phyloP scores from a whole-genome alignment of 2,113 vertebrate genomes.

The Gila orcuttii region DNA sequence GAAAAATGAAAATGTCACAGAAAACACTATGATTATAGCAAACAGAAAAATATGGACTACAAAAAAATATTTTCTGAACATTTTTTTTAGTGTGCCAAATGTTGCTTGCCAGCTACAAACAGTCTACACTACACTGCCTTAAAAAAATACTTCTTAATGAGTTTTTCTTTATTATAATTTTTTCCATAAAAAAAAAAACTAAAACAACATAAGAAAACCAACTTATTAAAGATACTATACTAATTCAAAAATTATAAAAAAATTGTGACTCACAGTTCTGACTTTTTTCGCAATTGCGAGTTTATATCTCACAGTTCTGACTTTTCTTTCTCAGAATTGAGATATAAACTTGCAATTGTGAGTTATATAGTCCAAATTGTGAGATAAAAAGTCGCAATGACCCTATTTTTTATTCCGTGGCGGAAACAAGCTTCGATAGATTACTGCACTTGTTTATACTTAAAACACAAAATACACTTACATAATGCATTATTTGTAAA shows the following conservation, averaged over 20 bases:
- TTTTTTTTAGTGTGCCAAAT: background rate
- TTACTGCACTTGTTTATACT: background rate
- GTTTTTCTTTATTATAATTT: background rate
- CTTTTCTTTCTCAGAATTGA: background rate
- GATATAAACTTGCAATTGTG: background rate
- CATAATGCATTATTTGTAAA: background rate
- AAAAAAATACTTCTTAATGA: no score
- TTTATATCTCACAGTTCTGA: background rate
- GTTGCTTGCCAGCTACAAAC: background rate
- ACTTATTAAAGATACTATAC: background rate
- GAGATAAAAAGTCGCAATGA: no score
- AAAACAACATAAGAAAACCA: background rate
- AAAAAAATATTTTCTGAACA: background rate
- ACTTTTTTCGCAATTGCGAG: no score
- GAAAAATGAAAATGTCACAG: background rate
- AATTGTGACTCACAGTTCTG: no score
- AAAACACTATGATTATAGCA: background rate
- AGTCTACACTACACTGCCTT: no score
- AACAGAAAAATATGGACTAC: background rate
- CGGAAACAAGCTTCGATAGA: background rate
- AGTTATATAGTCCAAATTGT: background rate
- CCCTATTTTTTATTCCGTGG: no score
- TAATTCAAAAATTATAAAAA: background rate
- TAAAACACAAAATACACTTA: background rate
- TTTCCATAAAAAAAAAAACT: background rate